Conservation (phyloP, 2,888 invertebrate genomes). For the Theretra japonica region DNA sequence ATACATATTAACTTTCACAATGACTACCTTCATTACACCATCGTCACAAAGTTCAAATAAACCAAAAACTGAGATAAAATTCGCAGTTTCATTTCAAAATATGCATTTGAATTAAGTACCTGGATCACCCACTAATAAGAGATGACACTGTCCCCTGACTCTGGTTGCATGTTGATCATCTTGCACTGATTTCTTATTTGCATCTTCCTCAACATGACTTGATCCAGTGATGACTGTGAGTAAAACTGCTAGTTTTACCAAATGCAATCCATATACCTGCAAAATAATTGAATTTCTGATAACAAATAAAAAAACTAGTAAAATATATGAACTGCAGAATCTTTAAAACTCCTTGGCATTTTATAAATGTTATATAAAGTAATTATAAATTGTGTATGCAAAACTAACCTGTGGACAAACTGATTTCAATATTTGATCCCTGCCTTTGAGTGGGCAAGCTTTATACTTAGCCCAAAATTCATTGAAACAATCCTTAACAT, state of each 20-base stretch:
- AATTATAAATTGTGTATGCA: too few relatives aligned
- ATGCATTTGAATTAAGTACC: constrained; percentile 75
- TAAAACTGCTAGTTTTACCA: constrained; percentile 93
- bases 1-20: too few relatives aligned
- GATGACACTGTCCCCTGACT: constrained; percentile 92
- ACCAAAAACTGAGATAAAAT: too few relatives aligned
- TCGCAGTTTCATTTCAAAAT: too few relatives aligned
- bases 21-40: too few relatives aligned
- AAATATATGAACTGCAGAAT: too few relatives aligned
- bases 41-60: too few relatives aligned
- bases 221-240: constrained; percentile 84
- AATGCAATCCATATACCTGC: constrained; percentile 93
- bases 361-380: too few relatives aligned
- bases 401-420: constrained; percentile 91
- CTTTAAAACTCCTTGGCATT: too few relatives aligned
- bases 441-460: constrained; percentile 87
- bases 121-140: constrained; percentile 94
- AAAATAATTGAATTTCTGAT: constrained; percentile 43
- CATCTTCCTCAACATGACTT: constrained; percentile 65
- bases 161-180: constrained; percentile 83
- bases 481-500: constrained; percentile 88
- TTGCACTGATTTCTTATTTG: constrained; percentile 66
- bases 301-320: neutral
- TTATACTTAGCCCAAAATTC: constrained; percentile 89
- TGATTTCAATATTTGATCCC: constrained; percentile 91